Conservation (phyloP, 1,140 invertebrate genomes). For the Cotesia vestalis region DNA sequence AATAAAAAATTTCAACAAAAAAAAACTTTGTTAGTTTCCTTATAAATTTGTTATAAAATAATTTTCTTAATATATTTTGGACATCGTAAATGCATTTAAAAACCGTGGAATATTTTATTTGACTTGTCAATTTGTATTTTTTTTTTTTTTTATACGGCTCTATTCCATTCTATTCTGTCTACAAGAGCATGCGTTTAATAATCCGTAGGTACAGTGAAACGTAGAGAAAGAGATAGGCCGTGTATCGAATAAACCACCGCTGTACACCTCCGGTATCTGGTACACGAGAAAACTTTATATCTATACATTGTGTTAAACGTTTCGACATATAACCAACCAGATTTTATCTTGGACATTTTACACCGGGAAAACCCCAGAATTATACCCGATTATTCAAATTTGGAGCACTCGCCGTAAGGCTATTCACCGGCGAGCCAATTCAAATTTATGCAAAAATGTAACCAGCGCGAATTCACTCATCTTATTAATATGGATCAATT, state of each 20-base stretch:
- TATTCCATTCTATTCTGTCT: background rate
- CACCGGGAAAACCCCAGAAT: slow-evolving; percentile 53
- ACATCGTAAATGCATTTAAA: too few relatives aligned
- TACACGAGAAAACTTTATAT: slow-evolving; percentile 12
- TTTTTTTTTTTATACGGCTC: background rate
- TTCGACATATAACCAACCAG: slow-evolving; percentile 34
- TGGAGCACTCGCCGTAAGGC: slow-evolving; percentile 47
- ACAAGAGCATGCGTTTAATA: background rate
- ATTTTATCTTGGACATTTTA: slow-evolving; percentile 46
- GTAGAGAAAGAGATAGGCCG: background rate
- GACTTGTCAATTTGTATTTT: background rate
- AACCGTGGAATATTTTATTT: background rate
- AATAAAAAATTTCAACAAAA: too few relatives aligned
- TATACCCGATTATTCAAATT: slow-evolving; percentile 60
- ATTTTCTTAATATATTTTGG: too few relatives aligned
- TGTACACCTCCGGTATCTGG: background rate
- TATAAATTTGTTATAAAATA: too few relatives aligned
- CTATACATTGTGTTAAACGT: slow-evolving; percentile 9
- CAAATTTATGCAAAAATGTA: slow-evolving; percentile 59
- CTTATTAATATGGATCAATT: slow-evolving; percentile 61
- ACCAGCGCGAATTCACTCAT: slow-evolving; percentile 48
- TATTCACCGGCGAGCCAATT: slow-evolving; percentile 43
- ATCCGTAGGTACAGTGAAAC: background rate
- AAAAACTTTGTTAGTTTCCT: too few relatives aligned
- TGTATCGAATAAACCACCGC: too few relatives aligned